Percentiles rank a stretch among this genome's conserved stretches.
Evolutionary conservation across 2,888 invertebrate species (phyloP).

Genomic region (Falcaria lacertinaria): DNA sequence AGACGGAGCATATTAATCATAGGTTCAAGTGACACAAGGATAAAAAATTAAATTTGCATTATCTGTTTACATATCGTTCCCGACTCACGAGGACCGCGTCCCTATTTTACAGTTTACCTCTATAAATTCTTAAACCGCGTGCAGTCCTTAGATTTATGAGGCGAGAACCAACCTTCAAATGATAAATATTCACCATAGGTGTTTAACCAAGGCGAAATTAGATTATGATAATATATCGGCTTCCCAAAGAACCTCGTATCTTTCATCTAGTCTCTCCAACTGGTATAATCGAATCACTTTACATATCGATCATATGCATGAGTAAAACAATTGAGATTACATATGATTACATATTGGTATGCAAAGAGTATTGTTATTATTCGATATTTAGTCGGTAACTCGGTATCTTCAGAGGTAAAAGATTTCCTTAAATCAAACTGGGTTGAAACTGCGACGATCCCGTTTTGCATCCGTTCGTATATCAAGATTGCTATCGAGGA

Average conservation of each 20-base stretch:
- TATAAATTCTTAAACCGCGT: slow-evolving; percentile 67
- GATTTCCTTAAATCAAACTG: slow-evolving; percentile 72
- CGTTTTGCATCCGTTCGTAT: slow-evolving; percentile 78
- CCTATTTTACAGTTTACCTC: slow-evolving; percentile 55
- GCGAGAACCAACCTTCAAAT: slow-evolving; percentile 42
- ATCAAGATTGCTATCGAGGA: slow-evolving; percentile 77
- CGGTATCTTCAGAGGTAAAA: slow-evolving; percentile 34
- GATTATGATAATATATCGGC: slow-evolving; percentile 26
- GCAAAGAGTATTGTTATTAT: slow-evolving; percentile 40
- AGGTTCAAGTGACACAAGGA: no score
- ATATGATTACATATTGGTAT: no score
- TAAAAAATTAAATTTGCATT: slow-evolving; percentile 40
- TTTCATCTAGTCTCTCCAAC: slow-evolving; percentile 14
- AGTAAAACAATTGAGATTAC: slow-evolving; percentile 61
- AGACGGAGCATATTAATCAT: no score
- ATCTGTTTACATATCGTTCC: slow-evolving; percentile 26
- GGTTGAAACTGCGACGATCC: slow-evolving; percentile 49
- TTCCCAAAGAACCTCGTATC: slow-evolving; percentile 1
- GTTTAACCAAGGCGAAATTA: slow-evolving; percentile 37
- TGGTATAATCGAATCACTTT: slow-evolving; percentile 36
- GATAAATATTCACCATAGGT: slow-evolving; percentile 52
- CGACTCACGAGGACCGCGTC: slow-evolving; percentile 53
- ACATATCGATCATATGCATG: slow-evolving; percentile 42
- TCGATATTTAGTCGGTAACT: slow-evolving; percentile 33
- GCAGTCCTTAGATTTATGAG: slow-evolving; percentile 58